Evolutionary conservation across 2,888 invertebrate species (phyloP), one percentile per base, ranked within the genome.

Genomic region (Choristoneura rosaceana): DNA sequence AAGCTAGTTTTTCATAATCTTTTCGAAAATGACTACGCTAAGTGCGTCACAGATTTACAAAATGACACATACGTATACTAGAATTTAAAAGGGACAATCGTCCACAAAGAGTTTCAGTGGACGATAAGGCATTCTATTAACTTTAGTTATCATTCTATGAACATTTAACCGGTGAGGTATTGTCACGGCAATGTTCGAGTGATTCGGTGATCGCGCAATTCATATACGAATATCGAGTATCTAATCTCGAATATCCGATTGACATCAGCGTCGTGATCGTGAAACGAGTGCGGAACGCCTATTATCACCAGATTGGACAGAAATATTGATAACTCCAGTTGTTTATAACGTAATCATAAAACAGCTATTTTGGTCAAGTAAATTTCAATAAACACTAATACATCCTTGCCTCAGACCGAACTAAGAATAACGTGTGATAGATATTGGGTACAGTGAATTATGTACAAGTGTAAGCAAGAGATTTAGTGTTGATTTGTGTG

Each of bases 321-420:
- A 74, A 83, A 83, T 5, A 82, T 80, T 84, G 82, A 85, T 87
- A 87, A 80, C 77, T 79, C 81, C 84, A 87, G 84, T 81, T 59
- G 59, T 64, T 68, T 58, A 50, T 58, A 67, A 34, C 15, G n/a
- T 17, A 14, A 52, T 15, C 17, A 38, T 58, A 38, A 38, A 38
- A 64, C 47, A 25, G 41, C 34, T 52, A 43, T 55, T 59, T 59
- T 41, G 15, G n/a, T 52, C 25, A 25, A 14, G 4, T 15, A 43
- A 14, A 45, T 59, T 50, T 62, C 47, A 43, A 38, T 64, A 38
- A 64, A 4, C 47, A 33, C 33, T 58, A 58, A 58, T 9, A 33
- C 50, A 15, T 50, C 50, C 17, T 52, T 52, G 45, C 33, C 1
- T n/a, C 3, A 5, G 41, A 41, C 14, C 3, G 33, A 38, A 4